Evolutionary conservation across 2,888 invertebrate genomes (phyloP).

Genomic region (Enoplolaimus lenunculus): DNA sequence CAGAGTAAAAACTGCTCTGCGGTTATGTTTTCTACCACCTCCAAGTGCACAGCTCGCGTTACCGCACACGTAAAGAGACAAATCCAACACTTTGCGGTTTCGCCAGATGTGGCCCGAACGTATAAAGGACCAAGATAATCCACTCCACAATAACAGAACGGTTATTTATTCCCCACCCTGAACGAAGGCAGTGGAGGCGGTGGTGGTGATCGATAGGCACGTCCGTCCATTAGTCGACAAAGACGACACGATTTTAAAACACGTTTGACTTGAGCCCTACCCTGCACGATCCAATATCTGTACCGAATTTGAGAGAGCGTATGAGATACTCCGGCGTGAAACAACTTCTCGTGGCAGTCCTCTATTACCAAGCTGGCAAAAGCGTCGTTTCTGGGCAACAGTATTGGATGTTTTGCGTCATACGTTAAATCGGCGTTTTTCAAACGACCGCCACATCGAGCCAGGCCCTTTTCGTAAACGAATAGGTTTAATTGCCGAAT

Average conservation of each 20-base stretch:
- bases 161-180: background rate
- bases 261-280: slow-evolving; percentile 1
- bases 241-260: background rate
- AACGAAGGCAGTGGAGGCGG: background rate
- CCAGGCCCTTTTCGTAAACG: background rate
- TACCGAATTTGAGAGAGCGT: slow-evolving; percentile 3
- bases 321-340: slow-evolving; percentile 2
- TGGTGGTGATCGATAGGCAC: background rate
- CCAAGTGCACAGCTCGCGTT: slow-evolving; percentile 19
- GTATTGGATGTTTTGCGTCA: slow-evolving; percentile 1
- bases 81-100: slow-evolving; percentile 11
- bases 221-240: slow-evolving; percentile 1
- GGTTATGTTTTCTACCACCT: slow-evolving; percentile 26
- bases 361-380: slow-evolving; percentile 6
- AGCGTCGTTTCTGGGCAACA: slow-evolving; percentile 10
- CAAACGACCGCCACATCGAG: slow-evolving; percentile 11
- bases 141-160: slow-evolving; percentile 6
- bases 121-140: slow-evolving; percentile 10
- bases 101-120: background rate
- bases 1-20: slow-evolving; percentile 34
- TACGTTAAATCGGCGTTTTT: background rate
- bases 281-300: slow-evolving; percentile 17
- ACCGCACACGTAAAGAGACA: slow-evolving; percentile 18
- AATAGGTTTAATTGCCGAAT: background rate
- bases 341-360: background rate